These are phyloP conservation scores for Parapristionchus giblindavisi DNA, from an alignment of 2,888 invertebrate genomes.

Conservation along the genomic window DNA sequence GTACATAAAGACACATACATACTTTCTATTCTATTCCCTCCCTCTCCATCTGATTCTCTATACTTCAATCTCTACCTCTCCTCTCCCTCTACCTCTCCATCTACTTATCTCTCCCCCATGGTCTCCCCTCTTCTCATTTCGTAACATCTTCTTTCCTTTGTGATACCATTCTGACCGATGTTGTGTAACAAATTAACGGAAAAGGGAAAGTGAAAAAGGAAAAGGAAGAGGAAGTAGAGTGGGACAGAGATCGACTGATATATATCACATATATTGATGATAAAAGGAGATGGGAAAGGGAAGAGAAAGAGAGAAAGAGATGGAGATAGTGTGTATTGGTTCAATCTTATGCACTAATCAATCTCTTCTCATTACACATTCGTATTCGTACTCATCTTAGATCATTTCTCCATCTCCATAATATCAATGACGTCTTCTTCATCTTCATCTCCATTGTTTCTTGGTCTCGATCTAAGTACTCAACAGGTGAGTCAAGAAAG, in stretches of 20 bases:
- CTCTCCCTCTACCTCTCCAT: background rate
- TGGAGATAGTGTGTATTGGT: background rate
- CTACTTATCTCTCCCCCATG: background rate
- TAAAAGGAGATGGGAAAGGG: no score
- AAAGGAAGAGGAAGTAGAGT: background rate
- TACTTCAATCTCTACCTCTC: background rate
- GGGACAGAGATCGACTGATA: no score
- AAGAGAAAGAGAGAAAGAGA: background rate
- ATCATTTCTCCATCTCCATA: conserved; percentile 21
- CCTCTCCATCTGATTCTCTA: background rate
- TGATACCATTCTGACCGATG: background rate
- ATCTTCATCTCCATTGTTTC: conserved; percentile 39
- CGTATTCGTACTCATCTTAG: background rate
- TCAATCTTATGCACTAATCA: background rate
- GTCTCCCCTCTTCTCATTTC: background rate
- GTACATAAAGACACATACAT: background rate
- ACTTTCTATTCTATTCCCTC: background rate
- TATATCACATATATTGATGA: no score
- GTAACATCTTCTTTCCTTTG: background rate
- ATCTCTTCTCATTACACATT: background rate
- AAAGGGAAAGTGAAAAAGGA: background rate
- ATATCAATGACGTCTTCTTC: conserved; percentile 1
- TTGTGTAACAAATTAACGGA: background rate
- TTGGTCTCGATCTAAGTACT: conserved; percentile 57
- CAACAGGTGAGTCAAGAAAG: conserved; percentile 48